Evolutionary conservation across 1,140 invertebrate genomes (phyloP), one percentile per base, ranked within the genome.

Genomic region (Aporrectodea caliginosa): DNA sequence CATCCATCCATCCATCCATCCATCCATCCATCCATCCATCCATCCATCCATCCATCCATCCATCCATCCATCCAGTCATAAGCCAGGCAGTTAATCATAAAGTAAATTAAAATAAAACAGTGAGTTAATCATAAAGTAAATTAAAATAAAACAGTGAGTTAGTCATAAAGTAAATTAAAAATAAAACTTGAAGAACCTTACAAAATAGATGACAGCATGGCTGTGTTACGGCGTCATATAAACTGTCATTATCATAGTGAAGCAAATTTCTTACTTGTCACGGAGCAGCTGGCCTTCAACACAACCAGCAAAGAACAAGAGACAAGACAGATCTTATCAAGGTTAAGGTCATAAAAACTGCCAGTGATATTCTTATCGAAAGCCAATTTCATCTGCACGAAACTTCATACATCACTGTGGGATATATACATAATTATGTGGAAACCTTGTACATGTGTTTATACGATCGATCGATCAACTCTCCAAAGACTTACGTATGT

Each of bases 231-330:
- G 43, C 22, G 43, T 22, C 22, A 58, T 58, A 58, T 58, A 58
- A 58, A 58, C 43, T 58, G 29, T 43, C 1, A 76, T 43, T 14
- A 43, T 76, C n/a, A 68, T 58, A 29, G n/a, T 29, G 22, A 74
- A 74, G 34, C 31, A 77, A 22, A 32, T 16, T 35, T 92, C 93
- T 91, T 90, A 97, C 93, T 99, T 99, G 89, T 99, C 98, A 86
- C 97, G 90, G 32, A 99, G 91, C 43, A 99, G 91, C 72, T 98
- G 91, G 86, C 96, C 97, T 85, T 99, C 95, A 35, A 98, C 95
- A 6, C 95, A 95, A 69, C 93, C 95, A 84, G 95, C 97, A 88
- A 99, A 99, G 22, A 99, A 91, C 33, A 99, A 85, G 0, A 98
- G 95, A 85, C 92, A 92, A 30, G 94, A 93, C 69, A 99, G 88